Conservation (phyloP, 2,113 vertebrate genomes). For the Pituophis catenifer region DNA sequence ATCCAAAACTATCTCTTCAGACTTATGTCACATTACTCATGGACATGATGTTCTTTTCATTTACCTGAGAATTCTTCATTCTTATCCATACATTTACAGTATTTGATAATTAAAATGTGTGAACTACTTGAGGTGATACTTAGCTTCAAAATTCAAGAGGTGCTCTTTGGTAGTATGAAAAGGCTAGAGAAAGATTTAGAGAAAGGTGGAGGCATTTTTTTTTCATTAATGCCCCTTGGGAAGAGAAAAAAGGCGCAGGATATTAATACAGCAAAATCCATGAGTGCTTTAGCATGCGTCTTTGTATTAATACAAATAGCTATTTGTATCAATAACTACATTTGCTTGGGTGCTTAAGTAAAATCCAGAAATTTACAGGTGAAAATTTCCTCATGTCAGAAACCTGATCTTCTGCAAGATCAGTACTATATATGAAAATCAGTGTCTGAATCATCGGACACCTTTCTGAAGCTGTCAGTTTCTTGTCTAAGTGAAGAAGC, state of each 20-base stretch:
- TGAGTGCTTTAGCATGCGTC: constrained; percentile 49
- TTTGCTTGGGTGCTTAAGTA: constrained; percentile 20
- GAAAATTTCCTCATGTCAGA: not conserved
- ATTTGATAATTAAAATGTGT: constrained; percentile 65
- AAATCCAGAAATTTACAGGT: constrained; percentile 25
- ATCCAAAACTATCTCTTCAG: constrained; percentile 49
- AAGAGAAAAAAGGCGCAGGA: constrained; percentile 45
- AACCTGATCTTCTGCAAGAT: not conserved
- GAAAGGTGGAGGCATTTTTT: constrained; percentile 17
- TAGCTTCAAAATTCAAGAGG: constrained; percentile 40
- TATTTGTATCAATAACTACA: not conserved
- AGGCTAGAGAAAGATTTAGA: not conserved
- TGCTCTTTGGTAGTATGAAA: constrained; percentile 37
- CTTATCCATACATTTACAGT: constrained; percentile 52
- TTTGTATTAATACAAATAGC: not conserved
- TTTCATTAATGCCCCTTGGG: constrained; percentile 52
- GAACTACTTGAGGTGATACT: constrained; percentile 50
- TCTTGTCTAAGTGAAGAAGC: not conserved
- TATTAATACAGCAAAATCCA: constrained; percentile 58
- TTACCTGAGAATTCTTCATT: constrained; percentile 52
- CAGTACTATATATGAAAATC: not conserved
- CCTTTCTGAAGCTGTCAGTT: not conserved
- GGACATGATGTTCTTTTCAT: constrained; percentile 41
- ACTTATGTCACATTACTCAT: constrained; percentile 43
- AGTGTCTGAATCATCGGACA: not conserved